phyloP scores from a whole-genome alignment of 1,140 invertebrate species.

The Stratiolaelaps scimitus region DNA sequence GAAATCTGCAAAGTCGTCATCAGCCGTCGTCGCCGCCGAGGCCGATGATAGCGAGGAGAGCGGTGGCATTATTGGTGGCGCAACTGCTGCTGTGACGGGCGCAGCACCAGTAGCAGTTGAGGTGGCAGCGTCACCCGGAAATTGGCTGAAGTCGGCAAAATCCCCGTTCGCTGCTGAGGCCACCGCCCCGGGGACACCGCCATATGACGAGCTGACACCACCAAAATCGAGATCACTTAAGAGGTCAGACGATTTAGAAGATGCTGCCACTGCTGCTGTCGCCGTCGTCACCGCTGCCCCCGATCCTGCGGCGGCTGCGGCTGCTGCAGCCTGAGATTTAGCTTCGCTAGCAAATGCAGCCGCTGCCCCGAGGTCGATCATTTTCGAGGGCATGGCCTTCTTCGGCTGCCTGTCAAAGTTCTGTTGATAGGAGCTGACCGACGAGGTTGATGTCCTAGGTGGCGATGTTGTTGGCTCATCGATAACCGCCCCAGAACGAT shows the following conservation, averaged over 20 bases:
- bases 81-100: neutral
- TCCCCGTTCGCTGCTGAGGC: constrained; percentile 14
- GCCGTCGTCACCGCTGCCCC: neutral
- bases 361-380: constrained; percentile 18
- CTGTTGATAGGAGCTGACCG: neutral
- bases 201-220: neutral
- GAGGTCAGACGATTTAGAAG: neutral
- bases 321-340: neutral
- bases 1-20: constrained; percentile 24
- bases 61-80: no score
- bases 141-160: constrained; percentile 24
- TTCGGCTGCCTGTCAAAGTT: constrained; percentile 12
- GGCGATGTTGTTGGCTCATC: neutral
- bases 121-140: neutral
- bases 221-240: neutral
- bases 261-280: neutral
- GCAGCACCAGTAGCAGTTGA: neutral
- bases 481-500: neutral
- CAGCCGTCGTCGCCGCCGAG: neutral
- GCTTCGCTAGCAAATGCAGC: constrained; percentile 5
- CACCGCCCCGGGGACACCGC: no score
- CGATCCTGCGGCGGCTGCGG: neutral
- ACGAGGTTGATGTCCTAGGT: neutral
- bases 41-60: neutral
- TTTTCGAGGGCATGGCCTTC: constrained; percentile 15